Base-by-base conservation (phyloP, 30 jellyfish, hydroid and myxozoan species). In the Aurelia sp. region DNA sequence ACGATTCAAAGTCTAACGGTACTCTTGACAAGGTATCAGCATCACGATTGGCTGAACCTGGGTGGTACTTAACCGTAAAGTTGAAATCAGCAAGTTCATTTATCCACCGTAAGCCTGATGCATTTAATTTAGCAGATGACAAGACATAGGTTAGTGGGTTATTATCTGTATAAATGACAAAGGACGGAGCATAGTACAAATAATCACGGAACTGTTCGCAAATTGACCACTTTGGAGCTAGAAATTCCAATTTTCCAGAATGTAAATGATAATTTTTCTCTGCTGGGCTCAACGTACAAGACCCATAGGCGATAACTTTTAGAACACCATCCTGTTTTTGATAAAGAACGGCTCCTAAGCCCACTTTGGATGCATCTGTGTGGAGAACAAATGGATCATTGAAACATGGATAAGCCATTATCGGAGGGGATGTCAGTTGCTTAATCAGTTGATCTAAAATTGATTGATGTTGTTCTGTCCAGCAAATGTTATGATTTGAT, bases 1-100 rank as follows among this genome's bases (percentile, higher is more conserved):
- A 58, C 27, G 24, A 58, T 4, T 20, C 27, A 5, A 58, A 16
- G 5, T 58, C 68, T 16, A n/a, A 10, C 10, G 78, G 78, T 4
- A 21, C 33, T 3, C 78, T 8, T 6, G 78, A 67, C 6, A 67
- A 13, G 13, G 19, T 17, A 30, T 67, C 78, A 4, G 55, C 47
- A 35, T 67, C 78, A 2, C 4, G 44, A 4, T 35, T 35, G 3
- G 4, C 44, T 35, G 3, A 2, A 2, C 44, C 44, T 2, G 44
- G 44, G 4, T 4, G 3, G 44, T 35, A 35, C 4, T 35, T 35
- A 2, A 35, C 4, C 3, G 3, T 4, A 67, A 67, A 67, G 47
- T 67, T 19, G 6, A 67, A 67, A 67, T 67, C 78, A 18, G 78
- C 63, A 2, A 67, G 51, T 31, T 67, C 78, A 16, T 4, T 15